Conservation (phyloP, 2,113 vertebrate genomes). For the Anas platyrhynchos region DNA sequence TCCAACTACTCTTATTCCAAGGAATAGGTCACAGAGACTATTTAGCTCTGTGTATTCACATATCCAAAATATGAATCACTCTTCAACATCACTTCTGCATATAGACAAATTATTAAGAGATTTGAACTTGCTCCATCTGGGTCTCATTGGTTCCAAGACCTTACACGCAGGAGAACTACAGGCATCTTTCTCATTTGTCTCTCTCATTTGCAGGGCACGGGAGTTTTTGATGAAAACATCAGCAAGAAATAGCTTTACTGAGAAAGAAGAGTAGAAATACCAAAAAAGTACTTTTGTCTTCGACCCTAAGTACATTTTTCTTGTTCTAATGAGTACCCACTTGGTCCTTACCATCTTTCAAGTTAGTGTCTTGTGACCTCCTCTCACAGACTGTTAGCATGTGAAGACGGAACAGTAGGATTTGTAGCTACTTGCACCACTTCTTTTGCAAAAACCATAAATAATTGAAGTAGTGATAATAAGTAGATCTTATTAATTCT, state of each 20-base stretch:
- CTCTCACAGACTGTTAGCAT: neutral
- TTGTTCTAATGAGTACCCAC: neutral
- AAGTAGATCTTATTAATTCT: neutral
- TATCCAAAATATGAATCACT: neutral
- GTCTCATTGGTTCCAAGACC: neutral
- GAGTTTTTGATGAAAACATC: neutral
- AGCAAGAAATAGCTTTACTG: neutral
- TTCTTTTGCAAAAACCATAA: neutral
- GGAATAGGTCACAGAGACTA: neutral
- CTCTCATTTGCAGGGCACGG: neutral
- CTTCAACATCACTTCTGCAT: neutral
- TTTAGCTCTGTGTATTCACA: neutral
- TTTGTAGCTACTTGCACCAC: neutral
- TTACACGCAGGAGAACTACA: neutral
- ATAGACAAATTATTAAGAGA: neutral
- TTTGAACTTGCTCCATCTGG: neutral
- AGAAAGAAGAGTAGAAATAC: neutral
- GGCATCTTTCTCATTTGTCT: neutral
- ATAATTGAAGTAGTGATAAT: neutral
- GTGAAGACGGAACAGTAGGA: neutral
- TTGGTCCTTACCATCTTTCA: neutral
- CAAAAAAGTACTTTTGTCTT: neutral
- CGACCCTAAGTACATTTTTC: neutral
- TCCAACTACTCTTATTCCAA: neutral
- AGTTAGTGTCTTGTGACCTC: neutral